These are phyloP conservation scores for Drosophila oshimai DNA, from an alignment of 1,140 invertebrate genomes.

Conservation along the genomic window DNA sequence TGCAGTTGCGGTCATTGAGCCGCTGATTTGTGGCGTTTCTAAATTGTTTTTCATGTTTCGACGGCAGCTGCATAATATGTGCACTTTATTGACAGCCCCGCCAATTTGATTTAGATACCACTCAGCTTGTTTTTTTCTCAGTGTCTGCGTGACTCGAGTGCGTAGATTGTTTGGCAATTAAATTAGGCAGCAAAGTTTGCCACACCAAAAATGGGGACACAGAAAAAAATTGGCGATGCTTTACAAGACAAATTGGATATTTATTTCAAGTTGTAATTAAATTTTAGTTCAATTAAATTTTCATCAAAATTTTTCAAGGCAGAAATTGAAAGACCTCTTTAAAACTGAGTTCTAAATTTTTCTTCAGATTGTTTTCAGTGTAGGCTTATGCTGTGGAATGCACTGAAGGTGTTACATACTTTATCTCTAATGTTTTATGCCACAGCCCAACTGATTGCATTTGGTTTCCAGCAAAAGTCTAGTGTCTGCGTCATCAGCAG, in stretches of 20 bases:
- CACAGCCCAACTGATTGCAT: constrained; percentile 1
- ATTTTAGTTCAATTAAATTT: too few species aligned
- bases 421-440: constrained; percentile 5
- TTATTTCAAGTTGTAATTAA: too few species aligned
- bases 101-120: constrained; percentile 52
- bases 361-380: background rate
- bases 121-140: constrained; percentile 4
- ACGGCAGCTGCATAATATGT: constrained; percentile 73
- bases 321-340: too few species aligned
- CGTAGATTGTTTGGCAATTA: constrained; percentile 39
- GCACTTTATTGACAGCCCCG: constrained; percentile 62
- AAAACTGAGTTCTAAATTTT: too few species aligned
- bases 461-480: background rate
- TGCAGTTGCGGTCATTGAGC: constrained; percentile 69
- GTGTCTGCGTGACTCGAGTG: constrained; percentile 15
- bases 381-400: background rate
- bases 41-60: constrained; percentile 80
- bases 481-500: constrained; percentile 12
- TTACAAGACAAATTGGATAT: too few species aligned
- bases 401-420: background rate
- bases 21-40: constrained; percentile 76
- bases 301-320: too few species aligned
- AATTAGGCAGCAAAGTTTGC: constrained; percentile 13
- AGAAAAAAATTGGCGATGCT: background rate
- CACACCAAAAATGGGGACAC: background rate